These are phyloP conservation scores for Enteromius anoplus DNA, from an alignment of 2,797 vertebrate genomes.

Conservation along the genomic window DNA sequence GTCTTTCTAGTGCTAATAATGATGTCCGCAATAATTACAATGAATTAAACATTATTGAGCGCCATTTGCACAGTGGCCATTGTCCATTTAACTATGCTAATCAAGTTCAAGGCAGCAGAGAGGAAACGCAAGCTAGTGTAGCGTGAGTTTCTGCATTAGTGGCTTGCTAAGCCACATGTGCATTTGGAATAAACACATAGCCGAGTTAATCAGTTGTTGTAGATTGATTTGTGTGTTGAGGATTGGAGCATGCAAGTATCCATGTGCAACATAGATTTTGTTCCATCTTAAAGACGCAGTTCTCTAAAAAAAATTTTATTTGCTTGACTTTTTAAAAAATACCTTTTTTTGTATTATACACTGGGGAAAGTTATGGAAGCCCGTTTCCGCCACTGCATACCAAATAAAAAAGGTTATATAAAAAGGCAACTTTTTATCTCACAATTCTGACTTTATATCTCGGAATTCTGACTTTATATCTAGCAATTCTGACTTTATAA, in stretches of 20 bases:
- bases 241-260: not conserved
- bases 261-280: conserved; percentile 1
- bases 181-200: conserved; percentile 1
- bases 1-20: conserved; percentile 58
- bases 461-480: too few species aligned
- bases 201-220: conserved; percentile 1
- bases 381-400: too few species aligned
- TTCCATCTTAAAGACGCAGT: not conserved
- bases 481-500: too few species aligned
- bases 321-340: not conserved
- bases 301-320: not conserved
- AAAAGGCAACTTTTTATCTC: too few species aligned
- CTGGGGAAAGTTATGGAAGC: too few species aligned
- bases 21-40: conserved; percentile 56
- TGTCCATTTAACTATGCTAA: conserved; percentile 62
- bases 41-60: conserved; percentile 55
- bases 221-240: conserved; percentile 20
- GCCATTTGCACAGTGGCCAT: conserved; percentile 42
- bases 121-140: conserved; percentile 32
- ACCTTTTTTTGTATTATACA: not conserved
- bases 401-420: too few species aligned
- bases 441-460: too few species aligned
- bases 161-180: not conserved
- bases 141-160: conserved; percentile 2
- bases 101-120: conserved; percentile 48